phyloP scores from a whole-genome alignment of 2,888 invertebrate genomes.

The Tenthredo mesomela region DNA sequence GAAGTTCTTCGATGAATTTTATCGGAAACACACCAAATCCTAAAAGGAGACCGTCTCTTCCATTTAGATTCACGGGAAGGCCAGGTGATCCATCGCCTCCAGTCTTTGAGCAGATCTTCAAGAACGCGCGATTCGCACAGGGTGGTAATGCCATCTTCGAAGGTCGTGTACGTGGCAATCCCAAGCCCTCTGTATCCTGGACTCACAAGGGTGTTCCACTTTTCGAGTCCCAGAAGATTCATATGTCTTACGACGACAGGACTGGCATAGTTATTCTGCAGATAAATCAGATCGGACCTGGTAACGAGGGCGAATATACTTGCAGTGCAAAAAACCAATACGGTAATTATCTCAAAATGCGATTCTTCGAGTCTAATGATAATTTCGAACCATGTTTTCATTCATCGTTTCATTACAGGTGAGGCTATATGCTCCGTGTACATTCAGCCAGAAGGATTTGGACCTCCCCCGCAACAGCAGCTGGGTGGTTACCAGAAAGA shows the following conservation, averaged over 20 bases:
- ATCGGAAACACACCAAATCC: background rate
- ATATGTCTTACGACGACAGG: conserved; percentile 93
- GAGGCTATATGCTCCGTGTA: conserved; percentile 98
- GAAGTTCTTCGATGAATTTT: too few relatives aligned
- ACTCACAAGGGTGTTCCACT: conserved; percentile 92
- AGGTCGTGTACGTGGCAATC: conserved; percentile 93
- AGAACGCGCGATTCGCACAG: conserved; percentile 96
- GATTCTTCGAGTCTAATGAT: background rate
- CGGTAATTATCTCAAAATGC: conserved; percentile 75
- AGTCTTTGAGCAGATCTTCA: conserved; percentile 97
- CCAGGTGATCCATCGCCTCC: conserved; percentile 93
- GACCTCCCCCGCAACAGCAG: conserved; percentile 82
- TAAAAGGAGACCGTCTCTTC: background rate
- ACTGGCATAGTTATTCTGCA: conserved; percentile 94
- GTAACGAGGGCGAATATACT: conserved; percentile 98
- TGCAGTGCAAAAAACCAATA: conserved; percentile 97
- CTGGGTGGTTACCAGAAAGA: conserved; percentile 82
- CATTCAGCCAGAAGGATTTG: conserved; percentile 93
- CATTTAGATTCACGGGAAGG: conserved; percentile 75
- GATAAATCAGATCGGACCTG: conserved; percentile 96
- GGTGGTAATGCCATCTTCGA: conserved; percentile 96
- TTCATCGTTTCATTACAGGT: conserved; percentile 75
- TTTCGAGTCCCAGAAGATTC: conserved; percentile 91
- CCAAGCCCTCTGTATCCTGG: conserved; percentile 95
- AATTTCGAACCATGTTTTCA: background rate